Percentiles rank a stretch among this genome's conserved stretches.
phyloP scores from a whole-genome alignment of 2,113 vertebrate species.

The Channa argus region DNA sequence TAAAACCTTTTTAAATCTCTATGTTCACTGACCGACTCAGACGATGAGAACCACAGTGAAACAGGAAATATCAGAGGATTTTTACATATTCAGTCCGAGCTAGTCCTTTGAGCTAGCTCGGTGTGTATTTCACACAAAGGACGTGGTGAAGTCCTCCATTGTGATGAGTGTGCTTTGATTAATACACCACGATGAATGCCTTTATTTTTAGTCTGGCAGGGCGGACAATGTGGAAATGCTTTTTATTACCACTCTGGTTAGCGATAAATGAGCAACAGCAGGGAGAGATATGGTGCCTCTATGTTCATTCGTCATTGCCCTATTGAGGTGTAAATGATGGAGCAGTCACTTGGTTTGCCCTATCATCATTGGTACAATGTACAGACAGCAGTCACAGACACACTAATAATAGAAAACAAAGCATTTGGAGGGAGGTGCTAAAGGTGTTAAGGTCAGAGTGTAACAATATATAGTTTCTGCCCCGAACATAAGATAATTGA shows the following conservation, averaged over 20 bases:
- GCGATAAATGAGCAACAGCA: constrained; percentile 64
- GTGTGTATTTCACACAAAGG: constrained; percentile 43
- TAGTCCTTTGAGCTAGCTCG: constrained; percentile 1
- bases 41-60: not conserved
- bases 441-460: constrained; percentile 34
- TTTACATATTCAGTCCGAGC: not conserved
- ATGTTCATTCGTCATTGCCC: constrained; percentile 65
- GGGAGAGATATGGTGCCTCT: constrained; percentile 47
- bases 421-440: not conserved
- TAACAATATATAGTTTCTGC: constrained; percentile 51
- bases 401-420: constrained; percentile 17
- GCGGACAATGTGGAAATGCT: constrained; percentile 57
- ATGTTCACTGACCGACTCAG: not conserved
- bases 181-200: constrained; percentile 61
- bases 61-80: not conserved
- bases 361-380: constrained; percentile 48
- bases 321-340: constrained; percentile 51
- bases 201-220: constrained; percentile 74
- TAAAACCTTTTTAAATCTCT: too few species aligned
- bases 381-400: constrained; percentile 30
- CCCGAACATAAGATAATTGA: constrained; percentile 59
- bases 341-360: constrained; percentile 54
- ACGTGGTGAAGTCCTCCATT: constrained; percentile 51
- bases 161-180: constrained; percentile 65
- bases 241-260: constrained; percentile 65